A percentile compares a stretch with the other conserved stretches of the same genome.
Conservation (phyloP, 2,797 vertebrate species). For the Taenioides sp. region DNA sequence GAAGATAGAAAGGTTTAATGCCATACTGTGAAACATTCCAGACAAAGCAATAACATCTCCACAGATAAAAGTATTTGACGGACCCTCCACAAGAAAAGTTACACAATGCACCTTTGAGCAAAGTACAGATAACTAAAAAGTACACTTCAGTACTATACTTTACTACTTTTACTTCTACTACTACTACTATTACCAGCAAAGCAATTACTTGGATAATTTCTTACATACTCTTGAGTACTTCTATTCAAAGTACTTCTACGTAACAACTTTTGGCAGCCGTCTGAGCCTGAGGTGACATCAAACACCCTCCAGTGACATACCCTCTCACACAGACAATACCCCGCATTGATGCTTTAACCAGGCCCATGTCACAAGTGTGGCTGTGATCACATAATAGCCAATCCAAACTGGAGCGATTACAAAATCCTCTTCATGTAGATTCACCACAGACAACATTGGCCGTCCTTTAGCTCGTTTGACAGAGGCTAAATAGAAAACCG, state of each 20-base stretch:
- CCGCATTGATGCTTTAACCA: conserved; percentile 68
- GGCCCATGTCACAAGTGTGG: conserved; percentile 67
- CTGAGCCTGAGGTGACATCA: conserved; percentile 85
- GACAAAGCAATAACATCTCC: too few relatives aligned
- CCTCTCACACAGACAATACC: conserved; percentile 58
- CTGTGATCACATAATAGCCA: conserved; percentile 52
- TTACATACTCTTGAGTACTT: background rate
- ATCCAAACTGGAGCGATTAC: conserved; percentile 44
- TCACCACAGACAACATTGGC: conserved; percentile 49
- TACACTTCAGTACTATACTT: too few relatives aligned
- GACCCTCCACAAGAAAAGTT: too few relatives aligned
- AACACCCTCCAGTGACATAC: conserved; percentile 70
- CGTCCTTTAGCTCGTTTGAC: conserved; percentile 49
- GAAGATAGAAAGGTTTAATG: too few relatives aligned
- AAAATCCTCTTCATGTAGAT: conserved; percentile 46
- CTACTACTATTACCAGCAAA: background rate
- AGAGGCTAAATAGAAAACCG: conserved; percentile 38
- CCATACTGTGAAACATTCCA: too few relatives aligned
- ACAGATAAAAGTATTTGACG: too few relatives aligned
- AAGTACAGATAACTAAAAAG: too few relatives aligned
- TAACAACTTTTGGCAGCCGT: background rate
- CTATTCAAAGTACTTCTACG: background rate
- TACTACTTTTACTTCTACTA: too few relatives aligned
- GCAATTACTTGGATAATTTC: background rate
- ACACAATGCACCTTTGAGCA: too few relatives aligned